Evolutionary conservation across 2,113 vertebrate genomes (phyloP).

Genomic region (Ageneiosus marmoratus): DNA sequence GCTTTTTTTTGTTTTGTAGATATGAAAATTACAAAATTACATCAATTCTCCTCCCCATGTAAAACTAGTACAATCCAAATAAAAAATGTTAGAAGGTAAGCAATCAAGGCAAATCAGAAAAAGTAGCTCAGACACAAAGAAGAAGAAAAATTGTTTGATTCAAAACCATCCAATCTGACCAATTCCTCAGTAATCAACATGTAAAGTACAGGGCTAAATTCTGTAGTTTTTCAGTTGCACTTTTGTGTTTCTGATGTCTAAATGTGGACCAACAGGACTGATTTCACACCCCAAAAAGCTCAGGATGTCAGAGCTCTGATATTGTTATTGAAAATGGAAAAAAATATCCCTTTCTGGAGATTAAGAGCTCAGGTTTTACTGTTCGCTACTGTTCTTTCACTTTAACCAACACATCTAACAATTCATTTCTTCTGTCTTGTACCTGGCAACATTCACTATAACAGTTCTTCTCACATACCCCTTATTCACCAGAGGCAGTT

Average conservation of each 20-base stretch:
- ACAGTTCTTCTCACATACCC: background rate
- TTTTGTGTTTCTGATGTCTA: background rate
- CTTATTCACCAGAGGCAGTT: no score
- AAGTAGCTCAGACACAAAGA: background rate
- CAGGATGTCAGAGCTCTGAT: background rate
- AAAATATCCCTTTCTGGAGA: background rate
- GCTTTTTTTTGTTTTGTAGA: no score
- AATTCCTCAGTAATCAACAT: background rate
- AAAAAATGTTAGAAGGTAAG: background rate
- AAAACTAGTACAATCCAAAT: no score
- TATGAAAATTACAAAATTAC: no score
- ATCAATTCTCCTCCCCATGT: no score
- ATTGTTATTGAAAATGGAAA: background rate
- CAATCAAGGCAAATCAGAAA: background rate
- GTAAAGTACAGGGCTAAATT: background rate
- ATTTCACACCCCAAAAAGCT: background rate
- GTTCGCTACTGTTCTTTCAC: background rate
- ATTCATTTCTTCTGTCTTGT: background rate
- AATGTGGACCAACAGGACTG: background rate
- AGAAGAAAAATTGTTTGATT: background rate
- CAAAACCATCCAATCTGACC: background rate
- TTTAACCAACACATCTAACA: background rate
- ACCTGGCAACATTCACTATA: no score
- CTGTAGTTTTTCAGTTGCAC: background rate
- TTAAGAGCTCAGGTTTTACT: background rate